Evolutionary conservation across 2,113 vertebrate genomes (phyloP), one percentile per base, ranked within the genome.

Genomic region (Cryptomyrus ogoouensis): DNA sequence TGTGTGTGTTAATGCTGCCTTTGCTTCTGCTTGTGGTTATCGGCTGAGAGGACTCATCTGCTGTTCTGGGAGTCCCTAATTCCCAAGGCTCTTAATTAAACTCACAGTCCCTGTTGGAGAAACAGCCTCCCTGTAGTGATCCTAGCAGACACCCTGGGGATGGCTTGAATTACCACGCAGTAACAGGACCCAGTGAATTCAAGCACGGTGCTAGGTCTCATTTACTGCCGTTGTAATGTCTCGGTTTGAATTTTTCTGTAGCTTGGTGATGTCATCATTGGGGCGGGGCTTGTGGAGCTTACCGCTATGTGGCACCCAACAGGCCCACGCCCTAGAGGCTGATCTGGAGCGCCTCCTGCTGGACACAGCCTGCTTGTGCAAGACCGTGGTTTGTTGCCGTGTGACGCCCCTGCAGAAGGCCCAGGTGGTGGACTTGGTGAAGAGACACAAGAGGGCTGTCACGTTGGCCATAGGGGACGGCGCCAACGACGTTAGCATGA

Each of bases 401-500:
- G 95, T 97, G 90, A 97, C 94, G 19, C 95, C 96, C 0, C 95
- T 97, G 90, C 97, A 97, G 95, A 98, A 97, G 93, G 95, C 95
- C 2, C 94, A 96, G 93, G 95, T 97, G 90, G 96, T 97, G 39
- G 95, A 97, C 74, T 92, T 97, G 94, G 96, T 98, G 91, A 97
- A 96, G 94, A 96, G 92, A 77, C 91, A 95, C 66, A 95, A 96
- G 92, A 95, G 94, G 87, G 96, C 94, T 1, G 94, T 97, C 62
- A 95, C 95, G 1, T 93, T 97, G 91, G 96, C 96, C 88, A 94
- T 96, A 0, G 96, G 95, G 9, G 96, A 97, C 21, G 95, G 96
- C 93, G 95, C 96, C 92, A 97, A 97, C 92, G 97, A 97, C n/a
- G 96, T 97, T 95, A 96, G 95, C 93, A 96, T 97, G 95, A 97